Conservation (phyloP, 2,113 vertebrate species). For the Merops nubicus region DNA sequence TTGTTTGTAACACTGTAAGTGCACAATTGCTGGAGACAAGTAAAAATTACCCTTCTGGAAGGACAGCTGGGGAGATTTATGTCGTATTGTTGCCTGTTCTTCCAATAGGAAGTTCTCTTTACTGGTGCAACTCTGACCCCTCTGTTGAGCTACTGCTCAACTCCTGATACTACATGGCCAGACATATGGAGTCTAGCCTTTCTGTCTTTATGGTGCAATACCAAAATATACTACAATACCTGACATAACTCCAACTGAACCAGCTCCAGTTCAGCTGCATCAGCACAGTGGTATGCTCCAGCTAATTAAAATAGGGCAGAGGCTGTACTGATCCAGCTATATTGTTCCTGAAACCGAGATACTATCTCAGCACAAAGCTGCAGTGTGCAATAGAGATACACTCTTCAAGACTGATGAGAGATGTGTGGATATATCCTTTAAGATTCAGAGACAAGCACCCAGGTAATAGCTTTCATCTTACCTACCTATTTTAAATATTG, state of each 20-base stretch:
- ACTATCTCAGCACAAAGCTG: constrained; percentile 26
- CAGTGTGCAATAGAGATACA: not conserved
- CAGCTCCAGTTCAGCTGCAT: constrained; percentile 50
- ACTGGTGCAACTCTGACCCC: not conserved
- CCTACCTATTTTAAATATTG: constrained; percentile 6
- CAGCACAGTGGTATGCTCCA: constrained; percentile 49
- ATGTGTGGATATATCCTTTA: not conserved
- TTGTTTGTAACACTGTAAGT: not conserved
- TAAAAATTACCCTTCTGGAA: constrained; percentile 27
- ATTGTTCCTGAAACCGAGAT: constrained; percentile 56
- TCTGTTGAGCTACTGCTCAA: too few relatives aligned
- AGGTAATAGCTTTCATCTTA: constrained; percentile 16
- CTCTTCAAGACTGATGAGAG: not conserved
- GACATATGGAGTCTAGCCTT: constrained; percentile 27
- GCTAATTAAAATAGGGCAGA: constrained; percentile 64
- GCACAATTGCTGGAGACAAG: not conserved
- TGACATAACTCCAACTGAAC: constrained; percentile 49
- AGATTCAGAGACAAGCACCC: not conserved
- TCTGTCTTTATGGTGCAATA: constrained; percentile 33
- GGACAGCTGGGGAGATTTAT: not conserved
- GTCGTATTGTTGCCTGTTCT: not conserved
- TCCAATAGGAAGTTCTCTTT: not conserved
- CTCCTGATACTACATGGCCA: not conserved
- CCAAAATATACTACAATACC: constrained; percentile 24
- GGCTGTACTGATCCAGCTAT: constrained; percentile 10